Conservation (phyloP, 2,888 invertebrate species). For the Agelastica alni region DNA sequence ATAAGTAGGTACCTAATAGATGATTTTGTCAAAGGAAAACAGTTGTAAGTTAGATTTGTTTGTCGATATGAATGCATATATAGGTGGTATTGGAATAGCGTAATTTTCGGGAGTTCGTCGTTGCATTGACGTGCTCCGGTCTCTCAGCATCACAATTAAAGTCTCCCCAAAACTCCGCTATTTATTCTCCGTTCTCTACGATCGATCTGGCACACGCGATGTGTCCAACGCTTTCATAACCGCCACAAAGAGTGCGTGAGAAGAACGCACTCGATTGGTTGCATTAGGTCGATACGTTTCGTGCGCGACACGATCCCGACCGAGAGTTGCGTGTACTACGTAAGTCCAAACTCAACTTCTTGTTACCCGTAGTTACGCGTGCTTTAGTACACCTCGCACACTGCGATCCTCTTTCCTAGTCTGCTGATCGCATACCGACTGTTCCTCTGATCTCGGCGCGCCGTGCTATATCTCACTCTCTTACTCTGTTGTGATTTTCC, state of each 20-base stretch:
- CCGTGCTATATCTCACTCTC: conserved; percentile 4
- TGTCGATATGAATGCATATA: too few relatives aligned
- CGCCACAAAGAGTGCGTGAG: conserved; percentile 56
- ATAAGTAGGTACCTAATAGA: too few relatives aligned
- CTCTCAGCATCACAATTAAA: too few relatives aligned
- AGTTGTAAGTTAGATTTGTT: too few relatives aligned
- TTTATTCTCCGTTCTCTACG: not conserved
- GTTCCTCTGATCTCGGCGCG: conserved; percentile 17
- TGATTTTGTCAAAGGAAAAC: too few relatives aligned
- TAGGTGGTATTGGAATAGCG: too few relatives aligned
- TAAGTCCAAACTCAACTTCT: too few relatives aligned
- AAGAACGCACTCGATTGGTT: conserved; percentile 54
- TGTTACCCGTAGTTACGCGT: conserved; percentile 37
- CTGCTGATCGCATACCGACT: conserved; percentile 2
- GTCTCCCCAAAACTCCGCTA: too few relatives aligned
- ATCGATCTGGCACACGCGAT: conserved; percentile 40
- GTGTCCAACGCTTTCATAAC: conserved; percentile 52
- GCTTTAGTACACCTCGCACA: conserved; percentile 28
- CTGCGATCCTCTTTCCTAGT: conserved; percentile 13
- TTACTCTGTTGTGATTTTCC: conserved; percentile 6
- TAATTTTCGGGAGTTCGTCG: too few relatives aligned
- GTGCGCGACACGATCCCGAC: conserved; percentile 19
- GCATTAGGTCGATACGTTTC: conserved; percentile 48
- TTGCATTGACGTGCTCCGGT: too few relatives aligned
- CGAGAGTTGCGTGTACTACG: conserved; percentile 33